Percentiles rank a stretch among this genome's conserved stretches.
Evolutionary conservation across 1,140 invertebrate genomes (phyloP).

Genomic region (Pomphorhynchus laevis): DNA sequence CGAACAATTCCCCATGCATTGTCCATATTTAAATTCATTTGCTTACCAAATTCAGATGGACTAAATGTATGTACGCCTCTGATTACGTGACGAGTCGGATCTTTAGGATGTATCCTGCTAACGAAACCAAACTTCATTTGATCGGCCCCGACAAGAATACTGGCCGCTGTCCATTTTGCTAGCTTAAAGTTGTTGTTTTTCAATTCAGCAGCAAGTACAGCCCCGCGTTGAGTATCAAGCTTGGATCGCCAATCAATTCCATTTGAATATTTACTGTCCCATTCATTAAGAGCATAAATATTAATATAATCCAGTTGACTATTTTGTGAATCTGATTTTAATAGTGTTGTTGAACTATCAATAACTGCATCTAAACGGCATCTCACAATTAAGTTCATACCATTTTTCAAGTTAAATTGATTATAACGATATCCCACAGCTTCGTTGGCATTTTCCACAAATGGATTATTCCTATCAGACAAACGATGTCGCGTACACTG

Average conservation of each 20-base stretch:
- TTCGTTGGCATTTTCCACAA: constrained; percentile 36
- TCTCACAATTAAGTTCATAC: constrained; percentile 49
- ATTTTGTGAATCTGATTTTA: no score
- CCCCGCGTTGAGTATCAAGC: constrained; percentile 71
- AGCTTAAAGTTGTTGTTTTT: constrained; percentile 93
- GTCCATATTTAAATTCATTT: constrained; percentile 96
- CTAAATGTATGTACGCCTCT: constrained; percentile 91
- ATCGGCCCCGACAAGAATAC: constrained; percentile 68
- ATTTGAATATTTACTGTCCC: constrained; percentile 56
- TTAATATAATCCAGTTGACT: constrained; percentile 60
- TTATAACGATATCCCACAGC: constrained; percentile 80
- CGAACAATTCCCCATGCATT: constrained; percentile 95
- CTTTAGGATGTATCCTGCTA: constrained; percentile 51
- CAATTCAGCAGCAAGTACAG: constrained; percentile 80
- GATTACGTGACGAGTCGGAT: constrained; percentile 78
- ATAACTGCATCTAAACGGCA: constrained; percentile 86
- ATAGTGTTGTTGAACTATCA: constrained; percentile 41
- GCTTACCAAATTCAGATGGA: constrained; percentile 79
- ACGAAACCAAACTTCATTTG: constrained; percentile 96
- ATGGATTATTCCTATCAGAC: constrained; percentile 32
- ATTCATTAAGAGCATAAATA: constrained; percentile 89
- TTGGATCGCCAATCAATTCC: constrained; percentile 93
- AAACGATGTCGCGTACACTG: not conserved
- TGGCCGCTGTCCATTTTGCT: constrained; percentile 77
- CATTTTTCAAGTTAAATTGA: constrained; percentile 75